phyloP scores from a whole-genome alignment of 2,888 invertebrate species.

The Eilema griseolum region DNA sequence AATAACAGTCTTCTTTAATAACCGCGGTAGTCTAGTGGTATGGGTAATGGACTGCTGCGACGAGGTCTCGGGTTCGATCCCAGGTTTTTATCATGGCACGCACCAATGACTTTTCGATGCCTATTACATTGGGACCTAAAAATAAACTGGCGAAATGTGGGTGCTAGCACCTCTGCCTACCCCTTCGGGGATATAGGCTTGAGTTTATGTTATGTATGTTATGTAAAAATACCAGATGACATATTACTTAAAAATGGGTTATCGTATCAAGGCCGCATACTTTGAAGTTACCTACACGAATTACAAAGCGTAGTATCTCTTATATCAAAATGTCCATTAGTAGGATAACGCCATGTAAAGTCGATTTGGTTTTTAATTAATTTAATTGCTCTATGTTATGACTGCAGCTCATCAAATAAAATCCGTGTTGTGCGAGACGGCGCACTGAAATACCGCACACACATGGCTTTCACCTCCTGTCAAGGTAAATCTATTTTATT shows the following conservation, averaged over 20 bases:
- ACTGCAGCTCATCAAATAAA: conserved; percentile 64
- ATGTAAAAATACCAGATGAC: background rate
- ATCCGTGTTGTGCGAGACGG: conserved; percentile 57
- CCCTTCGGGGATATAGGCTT: no score
- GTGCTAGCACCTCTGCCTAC: no score
- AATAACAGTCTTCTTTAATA: no score
- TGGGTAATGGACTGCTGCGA: no score
- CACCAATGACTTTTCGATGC: no score
- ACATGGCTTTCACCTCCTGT: conserved; percentile 54
- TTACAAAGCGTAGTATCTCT: conserved; percentile 1
- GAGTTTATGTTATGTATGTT: no score
- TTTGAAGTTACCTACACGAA: background rate
- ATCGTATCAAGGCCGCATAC: conserved; percentile 3
- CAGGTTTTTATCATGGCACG: no score
- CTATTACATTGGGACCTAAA: no score
- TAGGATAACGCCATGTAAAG: conserved; percentile 26
- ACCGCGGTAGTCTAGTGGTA: no score
- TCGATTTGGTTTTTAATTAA: conserved; percentile 43
- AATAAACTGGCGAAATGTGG: no score
- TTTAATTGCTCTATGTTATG: conserved; percentile 34
- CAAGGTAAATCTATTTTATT: conserved; percentile 24
- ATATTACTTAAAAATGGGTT: background rate
- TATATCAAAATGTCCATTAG: conserved; percentile 15
- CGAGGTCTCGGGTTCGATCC: no score
- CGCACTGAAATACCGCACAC: conserved; percentile 48